Conservation (phyloP, 2,113 vertebrate species). For the Crotophaga sulcirostris region DNA sequence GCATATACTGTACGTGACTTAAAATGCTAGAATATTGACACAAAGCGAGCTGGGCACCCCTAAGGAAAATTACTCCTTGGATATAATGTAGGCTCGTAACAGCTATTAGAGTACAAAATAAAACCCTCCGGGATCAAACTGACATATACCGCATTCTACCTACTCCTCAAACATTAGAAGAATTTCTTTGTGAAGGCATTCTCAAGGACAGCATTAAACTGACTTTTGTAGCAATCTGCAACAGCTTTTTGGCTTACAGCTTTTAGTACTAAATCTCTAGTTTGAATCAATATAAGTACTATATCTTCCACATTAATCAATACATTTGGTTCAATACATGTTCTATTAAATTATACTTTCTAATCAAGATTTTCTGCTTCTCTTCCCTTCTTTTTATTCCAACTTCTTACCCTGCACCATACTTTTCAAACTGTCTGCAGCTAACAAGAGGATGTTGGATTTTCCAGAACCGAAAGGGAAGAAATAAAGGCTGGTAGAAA, state of each 20-base stretch:
- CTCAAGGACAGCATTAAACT: conserved; percentile 99
- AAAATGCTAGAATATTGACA: conserved; percentile 99
- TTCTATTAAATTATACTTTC: conserved; percentile 91
- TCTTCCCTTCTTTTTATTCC: conserved; percentile 58
- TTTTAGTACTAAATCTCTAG: conserved; percentile 85
- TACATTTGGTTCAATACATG: conserved; percentile 82
- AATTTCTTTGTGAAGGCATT: conserved; percentile 98
- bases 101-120: conserved; percentile 99
- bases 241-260: conserved; percentile 88
- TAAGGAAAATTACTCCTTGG: conserved; percentile 99
- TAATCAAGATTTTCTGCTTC: conserved; percentile 85
- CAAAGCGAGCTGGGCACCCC: conserved; percentile 93
- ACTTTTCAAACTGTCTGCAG: conserved; percentile 57
- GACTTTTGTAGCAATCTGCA: conserved; percentile 93
- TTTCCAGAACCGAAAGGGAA: background rate
- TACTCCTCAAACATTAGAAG: conserved; percentile 98
- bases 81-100: conserved; percentile 99
- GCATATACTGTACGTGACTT: conserved; percentile 99
- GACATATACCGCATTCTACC: conserved; percentile 96
- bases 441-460: conserved; percentile 2
- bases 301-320: conserved; percentile 87
- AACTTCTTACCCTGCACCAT: conserved; percentile 57
- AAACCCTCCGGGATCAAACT: conserved; percentile 94
- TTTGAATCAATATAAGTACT: conserved; percentile 84
- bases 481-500: background rate